Base-by-base conservation (phyloP, 2,113 vertebrate genomes). In the Pelusios castaneus region DNA sequence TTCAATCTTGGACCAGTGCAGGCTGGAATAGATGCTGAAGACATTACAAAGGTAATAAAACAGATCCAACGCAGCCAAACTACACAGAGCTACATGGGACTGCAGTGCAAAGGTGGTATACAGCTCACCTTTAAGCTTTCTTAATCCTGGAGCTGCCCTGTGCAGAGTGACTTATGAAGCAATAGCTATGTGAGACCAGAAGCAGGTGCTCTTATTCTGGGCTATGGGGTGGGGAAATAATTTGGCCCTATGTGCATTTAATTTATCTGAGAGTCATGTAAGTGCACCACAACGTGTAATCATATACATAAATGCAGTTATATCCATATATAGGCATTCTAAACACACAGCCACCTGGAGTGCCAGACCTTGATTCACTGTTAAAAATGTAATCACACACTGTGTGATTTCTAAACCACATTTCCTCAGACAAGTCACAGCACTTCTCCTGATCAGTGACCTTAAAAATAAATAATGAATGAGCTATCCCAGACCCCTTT, bases 1-100 rank as follows among this genome's bases (percentile, higher is more conserved):
- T 96, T 91, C 85, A 41, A 91, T 92, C 84, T 92, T 80, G 45
- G 84, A 43, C 82, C 82, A 47, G 87, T 79, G 79, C 56, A 89
- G 90, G 85, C 80, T 93, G 67, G 45, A 84, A n/a, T 0, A 0
- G 52, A 45, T 78, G 6, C 75, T 80, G 89, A 43, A 89, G 51
- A 31, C 51, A 25, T 16, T 24, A 56, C 21, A 56, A 47, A 38
- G 85, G 55, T 76, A 56, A 70, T 7, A n/a, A 45, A 51, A 76
- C 16, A 58, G 43, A 70, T 56, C 93, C 89, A 58, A 31, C 10
- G 11, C 43, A 12, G 38, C 0, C 2, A 82, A 77, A 47, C 81
- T 12, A 45, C 76, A 10, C 63, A n/a, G 34, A 67, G 34, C 63
- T n/a, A 34, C 55, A 14, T 0, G 21, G 75, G 2, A 2, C 1